These are phyloP conservation scores for Reticulitermes speratus DNA, from an alignment of 1,140 invertebrate genomes.

Conservation along the genomic window DNA sequence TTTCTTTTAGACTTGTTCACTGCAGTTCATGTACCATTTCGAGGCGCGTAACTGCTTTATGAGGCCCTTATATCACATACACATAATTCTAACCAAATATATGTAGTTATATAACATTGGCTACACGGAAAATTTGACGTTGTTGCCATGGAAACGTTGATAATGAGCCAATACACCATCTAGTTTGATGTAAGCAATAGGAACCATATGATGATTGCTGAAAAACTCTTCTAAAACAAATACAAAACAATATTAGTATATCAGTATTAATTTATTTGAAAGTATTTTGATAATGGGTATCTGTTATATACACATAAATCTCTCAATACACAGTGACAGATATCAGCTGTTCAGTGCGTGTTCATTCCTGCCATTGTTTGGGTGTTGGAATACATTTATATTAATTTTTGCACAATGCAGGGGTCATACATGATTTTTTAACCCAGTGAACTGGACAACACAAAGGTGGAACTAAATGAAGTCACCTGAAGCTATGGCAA, in stretches of 20 bases:
- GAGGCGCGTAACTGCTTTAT: too few species aligned
- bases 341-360: conserved; percentile 28
- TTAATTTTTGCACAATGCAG: background rate
- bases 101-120: too few species aligned
- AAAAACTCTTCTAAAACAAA: background rate
- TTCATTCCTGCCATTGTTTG: conserved; percentile 26
- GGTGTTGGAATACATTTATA: conserved; percentile 4
- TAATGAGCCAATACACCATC: too few species aligned
- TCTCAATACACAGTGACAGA: conserved; percentile 11
- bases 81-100: too few species aligned
- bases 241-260: background rate
- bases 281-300: background rate
- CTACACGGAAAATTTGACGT: too few species aligned
- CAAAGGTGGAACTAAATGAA: conserved; percentile 29
- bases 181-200: too few species aligned
- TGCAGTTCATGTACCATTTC: too few species aligned
- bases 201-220: background rate
- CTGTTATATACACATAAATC: background rate
- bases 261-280: background rate
- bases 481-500: conserved; percentile 36
- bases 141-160: too few species aligned
- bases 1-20: too few species aligned
- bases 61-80: too few species aligned
- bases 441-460: background rate
- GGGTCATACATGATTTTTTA: background rate